Evolutionary conservation across 2,888 invertebrate species (phyloP).

Genomic region (Cephus rjabovi): DNA sequence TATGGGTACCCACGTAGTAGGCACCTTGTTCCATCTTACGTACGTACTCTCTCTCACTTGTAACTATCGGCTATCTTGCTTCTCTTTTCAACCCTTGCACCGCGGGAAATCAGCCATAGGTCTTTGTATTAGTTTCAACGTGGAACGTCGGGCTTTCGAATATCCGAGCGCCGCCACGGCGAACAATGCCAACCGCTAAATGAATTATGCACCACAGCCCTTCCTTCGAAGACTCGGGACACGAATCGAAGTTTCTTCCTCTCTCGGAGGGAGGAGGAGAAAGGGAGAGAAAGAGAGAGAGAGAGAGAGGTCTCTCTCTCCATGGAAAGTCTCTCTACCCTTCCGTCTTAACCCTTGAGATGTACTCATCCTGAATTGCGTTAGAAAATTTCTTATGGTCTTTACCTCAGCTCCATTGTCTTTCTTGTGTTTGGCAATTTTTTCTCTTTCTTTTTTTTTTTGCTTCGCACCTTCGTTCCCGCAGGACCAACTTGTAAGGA

Average conservation of each 20-base stretch:
- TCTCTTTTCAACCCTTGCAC: background rate
- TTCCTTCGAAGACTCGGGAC: background rate
- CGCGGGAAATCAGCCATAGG: slow-evolving; percentile 6
- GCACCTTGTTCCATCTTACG: no score
- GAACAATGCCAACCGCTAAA: slow-evolving; percentile 12
- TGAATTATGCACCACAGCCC: slow-evolving; percentile 11
- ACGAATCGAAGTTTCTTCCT: slow-evolving; percentile 6
- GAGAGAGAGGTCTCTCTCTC: background rate
- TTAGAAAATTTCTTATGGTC: no score
- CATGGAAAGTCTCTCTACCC: no score
- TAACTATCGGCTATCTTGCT: background rate
- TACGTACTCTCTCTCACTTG: background rate
- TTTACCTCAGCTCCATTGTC: no score
- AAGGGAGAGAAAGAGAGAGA: background rate
- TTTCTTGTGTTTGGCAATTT: no score
- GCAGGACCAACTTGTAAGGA: no score
- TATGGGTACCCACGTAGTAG: no score
- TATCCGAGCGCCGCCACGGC: slow-evolving; percentile 3
- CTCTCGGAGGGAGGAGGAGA: background rate
- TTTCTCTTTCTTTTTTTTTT: no score
- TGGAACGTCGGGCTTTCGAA: slow-evolving; percentile 4
- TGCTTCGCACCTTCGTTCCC: no score
- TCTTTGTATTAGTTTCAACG: slow-evolving; percentile 7
- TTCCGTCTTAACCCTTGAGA: no score
- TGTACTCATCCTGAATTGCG: no score